Percentiles rank a stretch among this genome's conserved stretches.
These are phyloP conservation scores for Trichonephila clavata DNA, from an alignment of 1,140 invertebrate species.

Conservation along the genomic window DNA sequence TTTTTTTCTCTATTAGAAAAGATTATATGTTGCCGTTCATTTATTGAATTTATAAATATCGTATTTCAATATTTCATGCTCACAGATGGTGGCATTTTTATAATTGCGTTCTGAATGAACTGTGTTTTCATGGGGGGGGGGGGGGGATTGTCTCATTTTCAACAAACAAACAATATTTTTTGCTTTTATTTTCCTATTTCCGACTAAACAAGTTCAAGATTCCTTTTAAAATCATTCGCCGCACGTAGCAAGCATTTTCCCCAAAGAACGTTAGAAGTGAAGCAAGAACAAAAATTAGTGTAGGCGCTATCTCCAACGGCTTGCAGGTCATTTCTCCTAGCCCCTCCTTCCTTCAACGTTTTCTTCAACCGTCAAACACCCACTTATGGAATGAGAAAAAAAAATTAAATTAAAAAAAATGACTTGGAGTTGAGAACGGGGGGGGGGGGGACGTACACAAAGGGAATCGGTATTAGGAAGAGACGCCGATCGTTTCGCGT, in stretches of 20 bases:
- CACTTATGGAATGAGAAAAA: neutral
- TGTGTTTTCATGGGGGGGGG: too few relatives aligned
- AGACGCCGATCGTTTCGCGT: neutral
- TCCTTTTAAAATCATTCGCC: neutral
- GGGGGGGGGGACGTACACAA: too few relatives aligned
- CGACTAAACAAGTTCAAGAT: neutral
- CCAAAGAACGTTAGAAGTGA: neutral
- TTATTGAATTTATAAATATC: too few relatives aligned
- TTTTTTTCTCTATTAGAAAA: too few relatives aligned
- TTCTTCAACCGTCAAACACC: constrained; percentile 41
- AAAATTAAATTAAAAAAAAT: neutral
- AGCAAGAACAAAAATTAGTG: neutral
- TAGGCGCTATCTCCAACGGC: constrained; percentile 34
- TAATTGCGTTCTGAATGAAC: too few relatives aligned
- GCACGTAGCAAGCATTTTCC: neutral
- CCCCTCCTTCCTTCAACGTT: constrained; percentile 1
- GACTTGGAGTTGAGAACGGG: too few relatives aligned
- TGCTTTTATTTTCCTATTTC: neutral
- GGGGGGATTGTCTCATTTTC: neutral
- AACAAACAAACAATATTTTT: neutral
- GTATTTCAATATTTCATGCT: too few relatives aligned
- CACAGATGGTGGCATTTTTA: too few relatives aligned
- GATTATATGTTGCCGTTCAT: too few relatives aligned
- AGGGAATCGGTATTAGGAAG: constrained; percentile 28
- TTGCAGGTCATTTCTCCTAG: constrained; percentile 4